Evolutionary conservation across 2,113 vertebrate genomes (phyloP).

Genomic region (Scomber japonicus): DNA sequence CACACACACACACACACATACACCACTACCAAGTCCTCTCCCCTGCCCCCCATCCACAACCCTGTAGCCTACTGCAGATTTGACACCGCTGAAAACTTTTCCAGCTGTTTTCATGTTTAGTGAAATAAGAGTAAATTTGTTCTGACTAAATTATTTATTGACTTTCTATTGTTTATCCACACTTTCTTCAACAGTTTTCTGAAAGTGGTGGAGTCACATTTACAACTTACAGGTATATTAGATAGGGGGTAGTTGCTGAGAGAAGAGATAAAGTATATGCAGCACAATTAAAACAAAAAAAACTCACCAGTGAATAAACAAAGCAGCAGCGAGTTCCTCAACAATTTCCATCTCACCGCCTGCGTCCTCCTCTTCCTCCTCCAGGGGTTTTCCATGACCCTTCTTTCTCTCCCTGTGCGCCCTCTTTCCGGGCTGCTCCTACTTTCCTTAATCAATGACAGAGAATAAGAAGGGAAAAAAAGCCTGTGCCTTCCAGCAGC

Average conservation of each 20-base stretch:
- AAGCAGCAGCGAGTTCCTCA: slow-evolving; percentile 78
- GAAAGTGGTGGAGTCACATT: too few species aligned
- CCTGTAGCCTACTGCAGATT: not conserved
- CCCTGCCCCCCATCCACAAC: not conserved
- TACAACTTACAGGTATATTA: not conserved
- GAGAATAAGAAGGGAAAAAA: not conserved
- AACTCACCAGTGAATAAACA: slow-evolving; percentile 81
- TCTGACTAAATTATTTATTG: too few species aligned
- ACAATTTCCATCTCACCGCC: slow-evolving; percentile 63
- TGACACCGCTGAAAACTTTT: slow-evolving; percentile 8
- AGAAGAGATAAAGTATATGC: not conserved
- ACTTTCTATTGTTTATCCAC: not conserved
- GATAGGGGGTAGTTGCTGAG: not conserved
- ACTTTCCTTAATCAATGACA: not conserved
- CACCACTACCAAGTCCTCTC: not conserved
- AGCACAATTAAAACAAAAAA: not conserved
- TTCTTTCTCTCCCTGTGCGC: not conserved
- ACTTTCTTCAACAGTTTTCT: not conserved
- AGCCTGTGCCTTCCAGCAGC: not conserved
- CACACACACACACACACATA: not conserved
- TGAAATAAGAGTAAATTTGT: too few species aligned
- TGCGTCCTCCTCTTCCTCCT: slow-evolving; percentile 42
- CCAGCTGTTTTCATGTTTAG: not conserved
- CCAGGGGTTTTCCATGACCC: slow-evolving; percentile 60
- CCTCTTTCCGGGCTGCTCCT: not conserved